phyloP scores from a whole-genome alignment of 2,113 vertebrate genomes.

The Scophthalmus maximus region DNA sequence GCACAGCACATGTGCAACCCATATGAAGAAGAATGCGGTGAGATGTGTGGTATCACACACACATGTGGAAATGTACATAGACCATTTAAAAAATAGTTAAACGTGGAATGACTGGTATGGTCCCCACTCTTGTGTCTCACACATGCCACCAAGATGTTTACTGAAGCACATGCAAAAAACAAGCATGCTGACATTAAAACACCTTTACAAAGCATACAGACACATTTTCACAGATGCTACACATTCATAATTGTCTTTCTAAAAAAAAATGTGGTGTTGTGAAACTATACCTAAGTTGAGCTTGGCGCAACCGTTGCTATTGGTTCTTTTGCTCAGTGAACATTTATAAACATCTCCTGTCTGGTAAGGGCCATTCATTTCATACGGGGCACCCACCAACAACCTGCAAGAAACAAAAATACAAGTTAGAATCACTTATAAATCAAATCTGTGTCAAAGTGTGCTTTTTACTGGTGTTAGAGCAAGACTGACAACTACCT shows the following conservation, averaged over 20 bases:
- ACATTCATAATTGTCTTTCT: background rate
- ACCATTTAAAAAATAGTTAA: constrained; percentile 47
- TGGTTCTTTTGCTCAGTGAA: constrained; percentile 82
- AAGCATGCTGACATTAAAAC: constrained; percentile 15
- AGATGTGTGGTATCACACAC: constrained; percentile 57
- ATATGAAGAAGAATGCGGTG: constrained; percentile 50
- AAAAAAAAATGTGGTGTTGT: background rate
- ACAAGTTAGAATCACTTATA: constrained; percentile 5
- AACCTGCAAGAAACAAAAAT: constrained; percentile 83
- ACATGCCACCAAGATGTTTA: constrained; percentile 52
- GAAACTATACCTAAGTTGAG: constrained; percentile 92
- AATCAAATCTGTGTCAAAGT: background rate
- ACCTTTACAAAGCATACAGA: background rate
- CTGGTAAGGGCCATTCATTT: constrained; percentile 93
- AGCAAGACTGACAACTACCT: background rate
- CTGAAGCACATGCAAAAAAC: constrained; percentile 19
- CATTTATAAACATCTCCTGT: constrained; percentile 97
- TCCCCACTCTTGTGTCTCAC: too few species aligned
- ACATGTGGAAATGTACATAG: constrained; percentile 75
- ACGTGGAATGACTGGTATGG: constrained; percentile 67
- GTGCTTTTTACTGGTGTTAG: background rate
- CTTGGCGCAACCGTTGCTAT: constrained; percentile 89
- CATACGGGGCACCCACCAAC: constrained; percentile 94
- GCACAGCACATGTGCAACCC: constrained; percentile 54
- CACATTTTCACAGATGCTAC: background rate